These are phyloP conservation scores for Therioaphis trifolii DNA, from an alignment of 2,888 invertebrate species.

Conservation along the genomic window DNA sequence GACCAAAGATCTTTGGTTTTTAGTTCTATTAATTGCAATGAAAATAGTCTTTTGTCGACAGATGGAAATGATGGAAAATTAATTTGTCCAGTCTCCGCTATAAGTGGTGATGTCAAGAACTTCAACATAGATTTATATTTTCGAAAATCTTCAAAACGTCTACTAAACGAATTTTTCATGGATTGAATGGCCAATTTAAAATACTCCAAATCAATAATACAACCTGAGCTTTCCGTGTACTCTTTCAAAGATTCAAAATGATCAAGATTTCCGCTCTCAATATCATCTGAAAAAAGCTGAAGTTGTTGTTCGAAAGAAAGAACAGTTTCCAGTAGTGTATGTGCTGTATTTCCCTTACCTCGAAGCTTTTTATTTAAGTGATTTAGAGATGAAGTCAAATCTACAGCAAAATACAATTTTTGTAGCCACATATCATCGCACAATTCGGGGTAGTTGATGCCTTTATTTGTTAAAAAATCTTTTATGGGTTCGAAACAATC, in stretches of 20 bases:
- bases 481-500: slow-evolving; percentile 28
- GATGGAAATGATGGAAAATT: slow-evolving; percentile 29
- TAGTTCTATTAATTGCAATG: slow-evolving; percentile 36
- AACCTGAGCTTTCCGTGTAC: background rate
- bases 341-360: background rate
- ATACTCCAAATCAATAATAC: slow-evolving; percentile 21
- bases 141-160: slow-evolving; percentile 33
- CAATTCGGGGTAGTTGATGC: slow-evolving; percentile 36
- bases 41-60: slow-evolving; percentile 34
- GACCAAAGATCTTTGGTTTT: slow-evolving; percentile 10
- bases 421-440: slow-evolving; percentile 42
- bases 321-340: too few species aligned
- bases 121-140: slow-evolving; percentile 28
- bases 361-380: slow-evolving; percentile 20
- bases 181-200: slow-evolving; percentile 23
- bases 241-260: background rate
- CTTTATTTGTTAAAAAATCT: slow-evolving; percentile 39
- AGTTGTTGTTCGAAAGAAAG: too few species aligned
- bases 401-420: slow-evolving; percentile 25
- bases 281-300: too few species aligned
- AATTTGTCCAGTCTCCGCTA: background rate
- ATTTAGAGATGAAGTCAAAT: slow-evolving; percentile 32
- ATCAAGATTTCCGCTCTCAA: too few species aligned
- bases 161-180: slow-evolving; percentile 35
- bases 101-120: slow-evolving; percentile 39